Base-by-base conservation (phyloP, 2,888 invertebrate genomes). In the Platypus cylindrus region DNA sequence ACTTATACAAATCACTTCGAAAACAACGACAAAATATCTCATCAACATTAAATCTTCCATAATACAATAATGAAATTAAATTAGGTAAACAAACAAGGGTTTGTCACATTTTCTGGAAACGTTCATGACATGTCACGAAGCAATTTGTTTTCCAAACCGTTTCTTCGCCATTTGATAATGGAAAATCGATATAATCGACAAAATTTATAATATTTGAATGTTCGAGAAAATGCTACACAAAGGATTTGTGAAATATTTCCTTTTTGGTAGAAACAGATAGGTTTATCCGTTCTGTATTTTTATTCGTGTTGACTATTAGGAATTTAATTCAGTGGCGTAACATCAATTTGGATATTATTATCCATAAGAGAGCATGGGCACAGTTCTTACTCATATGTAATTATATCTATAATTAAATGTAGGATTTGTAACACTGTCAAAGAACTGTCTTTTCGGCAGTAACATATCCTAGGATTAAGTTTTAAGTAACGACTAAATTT, bases 1-100 rank as follows among this genome's bases (percentile, higher is more conserved):
- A 29, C 17, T 34, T 22, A 27, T 17, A 35, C n/a, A 16, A 30
- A 25, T 36, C 15, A 27, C 20, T 27, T 17, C 14, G 29, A 30
- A 16, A 35, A 35, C 29, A 17, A 12, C 12, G 26, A 30, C 20
- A 30, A 30, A n/a, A n/a, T 33, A 8, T 27, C 34, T n/a, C n/a
- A n/a, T 20, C 3, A 25, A 28, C 38, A 35, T 31, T 36, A 36
- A 31, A 27, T 36, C 36, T 34, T 37, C n/a, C 8, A 49, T 48
- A 46, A 48, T 46, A 47, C 37, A 45, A 34, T 40, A 39, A 42
- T 41, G 34, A 40, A 46, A 49, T 48, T 44, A 46, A 44, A 48
- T 50, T 51, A 49, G 38, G 32, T n/a, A n/a, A n/a, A n/a, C 33
- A 45, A 46, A 49, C 48, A 44, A 49, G 49, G 50, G 51, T 48